Percentiles rank a stretch among this genome's conserved stretches.
Evolutionary conservation across 2,797 vertebrate species (phyloP).

Genomic region (Notolabrus celidotus): DNA sequence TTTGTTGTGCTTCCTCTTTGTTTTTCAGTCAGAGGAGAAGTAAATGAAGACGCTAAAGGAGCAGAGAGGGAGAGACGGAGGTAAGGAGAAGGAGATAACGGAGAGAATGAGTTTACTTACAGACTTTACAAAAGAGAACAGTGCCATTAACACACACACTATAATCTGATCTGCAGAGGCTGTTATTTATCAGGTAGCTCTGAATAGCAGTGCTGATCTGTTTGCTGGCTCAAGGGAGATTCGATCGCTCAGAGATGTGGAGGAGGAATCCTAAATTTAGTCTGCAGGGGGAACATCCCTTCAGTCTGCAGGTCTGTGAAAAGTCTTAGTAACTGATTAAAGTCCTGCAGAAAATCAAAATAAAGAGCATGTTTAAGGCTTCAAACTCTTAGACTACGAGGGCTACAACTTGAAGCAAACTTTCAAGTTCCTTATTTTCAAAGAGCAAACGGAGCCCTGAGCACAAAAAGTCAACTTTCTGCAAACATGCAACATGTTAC

Average conservation of each 20-base stretch:
- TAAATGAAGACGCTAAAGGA: conserved; percentile 71
- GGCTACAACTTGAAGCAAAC: too few species aligned
- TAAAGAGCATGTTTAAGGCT: too few species aligned
- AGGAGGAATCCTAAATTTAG: conserved; percentile 19
- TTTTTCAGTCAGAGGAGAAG: conserved; percentile 55
- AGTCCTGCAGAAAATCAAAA: too few species aligned
- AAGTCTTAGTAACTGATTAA: too few species aligned
- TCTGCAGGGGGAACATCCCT: conserved; percentile 5
- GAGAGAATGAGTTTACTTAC: conserved; percentile 57
- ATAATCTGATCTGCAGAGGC: conserved; percentile 49
- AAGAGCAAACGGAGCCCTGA: too few species aligned
- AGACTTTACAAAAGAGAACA: conserved; percentile 57
- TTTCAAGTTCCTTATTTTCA: too few species aligned
- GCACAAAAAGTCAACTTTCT: too few species aligned
- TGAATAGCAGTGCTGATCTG: conserved; percentile 44
- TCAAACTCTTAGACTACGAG: too few species aligned
- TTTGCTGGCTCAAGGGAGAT: conserved; percentile 47
- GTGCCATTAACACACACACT: conserved; percentile 40
- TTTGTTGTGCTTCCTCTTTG: conserved; percentile 68
- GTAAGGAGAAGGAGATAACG: conserved; percentile 45
- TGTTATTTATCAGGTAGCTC: conserved; percentile 58
- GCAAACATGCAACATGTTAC: too few species aligned
- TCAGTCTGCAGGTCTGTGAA: neutral
- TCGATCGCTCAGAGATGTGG: conserved; percentile 41
- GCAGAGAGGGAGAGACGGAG: conserved; percentile 31